Conservation (phyloP, 2,797 vertebrate species). For the Selene dorsalis region DNA sequence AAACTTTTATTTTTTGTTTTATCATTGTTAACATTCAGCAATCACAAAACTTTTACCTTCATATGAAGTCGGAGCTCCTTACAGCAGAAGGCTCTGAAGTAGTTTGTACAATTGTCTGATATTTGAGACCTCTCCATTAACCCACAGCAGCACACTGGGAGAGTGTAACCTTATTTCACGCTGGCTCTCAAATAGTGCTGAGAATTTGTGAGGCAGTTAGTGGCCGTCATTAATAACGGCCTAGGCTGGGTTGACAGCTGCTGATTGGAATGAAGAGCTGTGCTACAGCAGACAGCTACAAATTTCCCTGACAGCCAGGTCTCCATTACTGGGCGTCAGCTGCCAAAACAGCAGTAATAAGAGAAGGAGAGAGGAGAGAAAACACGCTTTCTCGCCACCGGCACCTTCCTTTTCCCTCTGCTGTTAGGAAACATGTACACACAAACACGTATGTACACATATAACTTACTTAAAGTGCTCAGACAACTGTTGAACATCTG, state of each 20-base stretch:
- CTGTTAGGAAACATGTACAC: slow-evolving; percentile 62
- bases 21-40: slow-evolving; percentile 33
- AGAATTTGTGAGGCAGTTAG: slow-evolving; percentile 86
- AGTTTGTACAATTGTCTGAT: slow-evolving; percentile 75
- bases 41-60: slow-evolving; percentile 10
- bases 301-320: slow-evolving; percentile 86
- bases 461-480: slow-evolving; percentile 18
- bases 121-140: slow-evolving; percentile 79
- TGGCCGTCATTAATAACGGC: slow-evolving; percentile 86
- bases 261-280: slow-evolving; percentile 85
- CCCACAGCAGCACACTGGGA: slow-evolving; percentile 74
- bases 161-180: slow-evolving; percentile 84
- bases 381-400: slow-evolving; percentile 69
- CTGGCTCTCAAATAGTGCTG: slow-evolving; percentile 82
- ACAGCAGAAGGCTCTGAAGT: slow-evolving; percentile 48
- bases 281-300: slow-evolving; percentile 84
- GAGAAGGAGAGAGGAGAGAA: slow-evolving; percentile 75
- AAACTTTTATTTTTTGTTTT: slow-evolving; percentile 40
- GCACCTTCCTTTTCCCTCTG: slow-evolving; percentile 60
- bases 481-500: slow-evolving; percentile 38
- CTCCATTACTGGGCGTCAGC: slow-evolving; percentile 84
- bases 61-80: slow-evolving; percentile 16
- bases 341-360: slow-evolving; percentile 85
- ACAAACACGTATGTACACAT: slow-evolving; percentile 41
- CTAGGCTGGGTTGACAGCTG: slow-evolving; percentile 82